Evolutionary conservation across 2,113 vertebrate species (phyloP).

Genomic region (Gambusia holbrooki): DNA sequence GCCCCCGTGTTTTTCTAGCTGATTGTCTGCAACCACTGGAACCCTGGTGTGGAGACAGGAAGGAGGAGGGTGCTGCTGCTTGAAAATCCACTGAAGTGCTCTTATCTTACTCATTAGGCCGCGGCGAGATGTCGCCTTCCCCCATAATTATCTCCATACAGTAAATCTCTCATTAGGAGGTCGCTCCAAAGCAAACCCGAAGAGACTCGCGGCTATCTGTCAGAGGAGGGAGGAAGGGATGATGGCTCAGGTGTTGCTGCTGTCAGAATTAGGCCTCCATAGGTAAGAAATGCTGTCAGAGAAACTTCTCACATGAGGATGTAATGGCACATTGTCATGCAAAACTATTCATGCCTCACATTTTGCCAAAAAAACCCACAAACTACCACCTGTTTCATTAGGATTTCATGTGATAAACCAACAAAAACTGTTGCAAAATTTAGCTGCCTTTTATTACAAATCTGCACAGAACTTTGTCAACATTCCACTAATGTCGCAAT

Average conservation of each 20-base stretch:
- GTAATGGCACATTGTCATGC: too few species aligned
- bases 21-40: slow-evolving; percentile 57
- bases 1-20: slow-evolving; percentile 53
- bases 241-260: slow-evolving; percentile 32
- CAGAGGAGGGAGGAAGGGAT: slow-evolving; percentile 4
- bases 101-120: slow-evolving; percentile 76
- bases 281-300: neutral
- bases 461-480: too few species aligned
- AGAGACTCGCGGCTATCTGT: slow-evolving; percentile 38
- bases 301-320: too few species aligned
- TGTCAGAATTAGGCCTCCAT: slow-evolving; percentile 5
- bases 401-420: too few species aligned
- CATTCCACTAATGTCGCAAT: too few species aligned
- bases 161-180: slow-evolving; percentile 74
- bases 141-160: slow-evolving; percentile 71
- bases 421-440: too few species aligned
- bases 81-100: slow-evolving; percentile 59
- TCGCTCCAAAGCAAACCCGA: slow-evolving; percentile 50
- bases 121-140: slow-evolving; percentile 51
- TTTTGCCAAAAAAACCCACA: too few species aligned
- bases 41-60: slow-evolving; percentile 29
- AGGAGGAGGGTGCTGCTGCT: slow-evolving; percentile 32
- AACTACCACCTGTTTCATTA: too few species aligned
- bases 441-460: too few species aligned
- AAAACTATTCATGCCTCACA: too few species aligned